Evolutionary conservation across 1,140 invertebrate genomes (phyloP).

Genomic region (Drosophila suzukii): DNA sequence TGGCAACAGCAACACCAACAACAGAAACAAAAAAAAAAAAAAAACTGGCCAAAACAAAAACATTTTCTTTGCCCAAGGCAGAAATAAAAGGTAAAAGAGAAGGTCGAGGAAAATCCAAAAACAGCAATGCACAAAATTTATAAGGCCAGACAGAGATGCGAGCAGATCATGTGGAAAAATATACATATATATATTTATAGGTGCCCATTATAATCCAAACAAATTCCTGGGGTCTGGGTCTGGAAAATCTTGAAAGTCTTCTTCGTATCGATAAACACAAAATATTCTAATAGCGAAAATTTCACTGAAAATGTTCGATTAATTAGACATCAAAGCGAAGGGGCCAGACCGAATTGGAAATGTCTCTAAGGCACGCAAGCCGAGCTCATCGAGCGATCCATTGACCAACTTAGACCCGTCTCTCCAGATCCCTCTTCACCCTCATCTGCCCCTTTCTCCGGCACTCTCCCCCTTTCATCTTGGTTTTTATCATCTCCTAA

Average conservation of each 20-base stretch:
- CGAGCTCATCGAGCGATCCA: slow-evolving; percentile 16
- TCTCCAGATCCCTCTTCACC: slow-evolving; percentile 1
- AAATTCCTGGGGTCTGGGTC: slow-evolving; percentile 23
- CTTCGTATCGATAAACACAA: slow-evolving; percentile 29
- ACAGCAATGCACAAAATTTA: slow-evolving; percentile 7
- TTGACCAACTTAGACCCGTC: slow-evolving; percentile 17
- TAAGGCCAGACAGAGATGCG: slow-evolving; percentile 6
- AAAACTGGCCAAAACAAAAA: slow-evolving; percentile 31
- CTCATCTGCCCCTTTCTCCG: background rate
- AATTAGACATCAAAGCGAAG: slow-evolving; percentile 5
- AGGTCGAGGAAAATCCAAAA: slow-evolving; percentile 44
- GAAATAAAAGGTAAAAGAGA: slow-evolving; percentile 31
- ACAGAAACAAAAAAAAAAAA: background rate
- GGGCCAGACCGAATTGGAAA: background rate
- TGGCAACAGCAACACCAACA: slow-evolving; percentile 36
- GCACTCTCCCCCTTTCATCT: background rate
- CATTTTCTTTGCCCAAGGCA: slow-evolving; percentile 50
- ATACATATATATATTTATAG: background rate
- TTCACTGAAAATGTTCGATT: slow-evolving; percentile 18
- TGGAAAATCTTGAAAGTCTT: slow-evolving; percentile 22
- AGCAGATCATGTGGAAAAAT: slow-evolving; percentile 26
- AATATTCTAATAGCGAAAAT: slow-evolving; percentile 9
- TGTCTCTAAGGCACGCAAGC: slow-evolving; percentile 5
- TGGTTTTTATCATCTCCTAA: slow-evolving; percentile 19
- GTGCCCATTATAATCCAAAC: background rate